phyloP scores from a whole-genome alignment of 1,140 invertebrate species.

The Cydia amplana region DNA sequence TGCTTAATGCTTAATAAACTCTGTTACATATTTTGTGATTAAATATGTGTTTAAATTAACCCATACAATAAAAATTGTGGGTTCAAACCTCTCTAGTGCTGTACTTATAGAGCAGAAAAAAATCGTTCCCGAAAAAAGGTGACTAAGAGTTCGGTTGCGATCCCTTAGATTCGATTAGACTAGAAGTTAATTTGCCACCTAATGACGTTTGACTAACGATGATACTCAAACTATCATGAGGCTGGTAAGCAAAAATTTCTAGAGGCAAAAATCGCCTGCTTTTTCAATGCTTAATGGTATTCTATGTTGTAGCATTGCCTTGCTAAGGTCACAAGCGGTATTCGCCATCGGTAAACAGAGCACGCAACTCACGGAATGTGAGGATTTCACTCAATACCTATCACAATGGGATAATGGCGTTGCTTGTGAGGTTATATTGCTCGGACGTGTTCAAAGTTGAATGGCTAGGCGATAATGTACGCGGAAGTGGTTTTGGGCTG shows the following conservation, averaged over 20 bases:
- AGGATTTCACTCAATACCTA: conserved; percentile 50
- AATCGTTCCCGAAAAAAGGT: too few relatives aligned
- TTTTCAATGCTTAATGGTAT: conserved; percentile 42
- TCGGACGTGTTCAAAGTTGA: conserved; percentile 20
- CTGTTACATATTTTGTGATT: too few relatives aligned
- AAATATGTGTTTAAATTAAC: too few relatives aligned
- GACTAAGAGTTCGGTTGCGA: too few relatives aligned
- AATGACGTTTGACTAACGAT: too few relatives aligned
- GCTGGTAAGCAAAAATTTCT: background rate
- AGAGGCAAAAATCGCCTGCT: background rate
- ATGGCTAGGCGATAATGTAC: conserved; percentile 14
- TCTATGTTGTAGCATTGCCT: conserved; percentile 37
- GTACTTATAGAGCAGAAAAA: too few relatives aligned
- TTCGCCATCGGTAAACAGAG: conserved; percentile 54
- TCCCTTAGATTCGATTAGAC: too few relatives aligned
- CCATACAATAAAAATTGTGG: too few relatives aligned
- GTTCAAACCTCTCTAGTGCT: too few relatives aligned
- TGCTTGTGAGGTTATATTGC: background rate
- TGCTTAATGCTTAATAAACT: too few relatives aligned
- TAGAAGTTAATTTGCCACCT: too few relatives aligned
- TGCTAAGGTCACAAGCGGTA: conserved; percentile 57
- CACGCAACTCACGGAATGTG: conserved; percentile 55
- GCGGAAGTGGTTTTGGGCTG: conserved; percentile 1
- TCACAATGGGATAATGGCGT: conserved; percentile 22
- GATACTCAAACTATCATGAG: too few relatives aligned